Conservation (phyloP, 1,140 invertebrate species). For the Acyrthosiphon pisum region DNA sequence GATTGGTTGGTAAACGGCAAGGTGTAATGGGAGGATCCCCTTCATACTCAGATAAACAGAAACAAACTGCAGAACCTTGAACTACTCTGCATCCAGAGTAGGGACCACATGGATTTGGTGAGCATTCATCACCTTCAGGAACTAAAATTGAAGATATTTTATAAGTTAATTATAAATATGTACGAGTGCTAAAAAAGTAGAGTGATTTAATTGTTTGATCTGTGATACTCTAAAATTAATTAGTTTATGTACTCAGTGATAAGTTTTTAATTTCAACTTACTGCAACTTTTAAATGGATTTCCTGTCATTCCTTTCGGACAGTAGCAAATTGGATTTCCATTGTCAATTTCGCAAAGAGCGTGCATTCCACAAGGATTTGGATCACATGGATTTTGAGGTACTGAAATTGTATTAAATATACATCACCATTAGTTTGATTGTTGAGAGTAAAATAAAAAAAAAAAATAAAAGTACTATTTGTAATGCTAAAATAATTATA, state of each 20-base stretch:
- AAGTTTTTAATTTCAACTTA: conserved; percentile 67
- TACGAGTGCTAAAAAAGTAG: not conserved
- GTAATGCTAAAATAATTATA: not conserved
- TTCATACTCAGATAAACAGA: conserved; percentile 87
- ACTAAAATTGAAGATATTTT: conserved; percentile 67
- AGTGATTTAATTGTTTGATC: not conserved
- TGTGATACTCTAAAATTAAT: not conserved
- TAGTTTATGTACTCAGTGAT: not conserved
- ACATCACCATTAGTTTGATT: not conserved
- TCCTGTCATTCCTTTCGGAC: conserved; percentile 86
- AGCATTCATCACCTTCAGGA: conserved; percentile 84
- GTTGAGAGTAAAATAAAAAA: not conserved
- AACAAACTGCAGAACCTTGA: conserved; percentile 76
- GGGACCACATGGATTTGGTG: conserved; percentile 82
- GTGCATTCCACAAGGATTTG: conserved; percentile 83
- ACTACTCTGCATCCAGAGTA: conserved; percentile 81
- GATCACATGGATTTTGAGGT: conserved; percentile 75
- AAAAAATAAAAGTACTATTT: not conserved
- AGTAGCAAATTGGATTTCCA: conserved; percentile 87
- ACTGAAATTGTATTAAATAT: conserved; percentile 63
- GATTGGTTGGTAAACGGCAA: conserved; percentile 74
- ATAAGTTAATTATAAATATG: conserved; percentile 1
- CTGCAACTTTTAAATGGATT: conserved; percentile 91
- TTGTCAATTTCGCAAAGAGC: conserved; percentile 85
- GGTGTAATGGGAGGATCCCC: conserved; percentile 78